Conservation (phyloP, 2,888 invertebrate species). For the Pristionchus exspectatus region DNA sequence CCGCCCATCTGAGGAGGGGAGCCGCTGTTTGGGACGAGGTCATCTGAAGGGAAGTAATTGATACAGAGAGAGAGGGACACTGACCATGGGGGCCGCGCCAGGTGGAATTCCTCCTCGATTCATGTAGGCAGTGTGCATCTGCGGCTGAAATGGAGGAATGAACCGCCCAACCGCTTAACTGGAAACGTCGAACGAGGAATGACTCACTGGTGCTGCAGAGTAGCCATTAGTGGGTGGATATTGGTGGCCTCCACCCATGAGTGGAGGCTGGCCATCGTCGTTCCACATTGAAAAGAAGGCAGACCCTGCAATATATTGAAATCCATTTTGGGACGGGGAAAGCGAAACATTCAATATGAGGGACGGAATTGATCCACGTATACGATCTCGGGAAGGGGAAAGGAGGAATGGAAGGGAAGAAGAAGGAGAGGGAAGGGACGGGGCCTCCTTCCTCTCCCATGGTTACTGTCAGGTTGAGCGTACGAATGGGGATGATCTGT, state of each 20-base stretch:
- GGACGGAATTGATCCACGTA: slow-evolving; percentile 17
- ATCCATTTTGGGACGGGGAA: not conserved
- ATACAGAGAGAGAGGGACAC: not conserved
- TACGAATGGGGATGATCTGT: not conserved
- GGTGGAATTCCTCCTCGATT: not conserved
- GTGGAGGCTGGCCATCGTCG: slow-evolving; percentile 46
- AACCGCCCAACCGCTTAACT: not conserved
- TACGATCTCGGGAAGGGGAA: not conserved
- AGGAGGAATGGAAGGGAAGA: not conserved
- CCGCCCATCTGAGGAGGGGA: slow-evolving; percentile 13
- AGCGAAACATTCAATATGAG: not conserved
- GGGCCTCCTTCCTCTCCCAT: not conserved
- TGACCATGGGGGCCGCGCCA: not conserved
- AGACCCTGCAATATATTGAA: not conserved
- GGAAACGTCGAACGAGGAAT: not conserved
- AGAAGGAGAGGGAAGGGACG: not conserved
- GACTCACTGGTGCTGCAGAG: not conserved
- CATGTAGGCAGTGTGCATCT: slow-evolving; percentile 26
- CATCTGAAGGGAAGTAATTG: not conserved
- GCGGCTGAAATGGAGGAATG: not conserved
- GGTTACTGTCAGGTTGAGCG: not conserved
- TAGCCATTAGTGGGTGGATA: slow-evolving; percentile 29
- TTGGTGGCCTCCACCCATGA: slow-evolving; percentile 35
- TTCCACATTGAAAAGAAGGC: slow-evolving; percentile 27
- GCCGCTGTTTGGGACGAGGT: not conserved